Evolutionary conservation across 2,888 invertebrate species (phyloP).

Genomic region (Leptinotarsa haldemani): DNA sequence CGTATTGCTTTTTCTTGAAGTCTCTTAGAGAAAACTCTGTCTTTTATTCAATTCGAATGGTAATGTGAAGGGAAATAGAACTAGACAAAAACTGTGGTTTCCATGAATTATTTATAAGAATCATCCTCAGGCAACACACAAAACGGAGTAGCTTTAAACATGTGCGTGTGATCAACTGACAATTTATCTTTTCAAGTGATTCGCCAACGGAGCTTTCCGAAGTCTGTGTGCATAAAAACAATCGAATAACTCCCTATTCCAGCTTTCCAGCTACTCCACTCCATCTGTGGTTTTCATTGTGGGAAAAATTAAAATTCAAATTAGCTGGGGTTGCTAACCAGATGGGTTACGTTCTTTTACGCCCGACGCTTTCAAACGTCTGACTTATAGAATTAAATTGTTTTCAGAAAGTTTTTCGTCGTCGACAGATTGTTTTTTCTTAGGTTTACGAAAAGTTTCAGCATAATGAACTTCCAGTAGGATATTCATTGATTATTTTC

Average conservation of each 20-base stretch:
- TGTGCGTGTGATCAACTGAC: not conserved
- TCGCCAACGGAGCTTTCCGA: not conserved
- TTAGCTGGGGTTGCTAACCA: constrained; percentile 16
- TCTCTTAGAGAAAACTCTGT: not conserved
- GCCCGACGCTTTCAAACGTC: not conserved
- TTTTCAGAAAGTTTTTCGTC: not conserved
- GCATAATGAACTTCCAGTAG: too few relatives aligned
- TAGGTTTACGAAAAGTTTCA: not conserved
- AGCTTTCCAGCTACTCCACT: constrained; percentile 1
- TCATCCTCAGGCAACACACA: constrained; percentile 16
- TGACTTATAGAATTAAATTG: constrained; percentile 6
- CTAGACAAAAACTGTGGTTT: constrained; percentile 22
- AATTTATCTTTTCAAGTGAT: not conserved
- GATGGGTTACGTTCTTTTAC: not conserved
- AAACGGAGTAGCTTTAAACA: not conserved
- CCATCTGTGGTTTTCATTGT: not conserved
- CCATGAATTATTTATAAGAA: constrained; percentile 22
- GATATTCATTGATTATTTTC: too few relatives aligned
- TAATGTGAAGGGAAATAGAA: constrained; percentile 15
- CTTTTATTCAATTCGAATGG: not conserved
- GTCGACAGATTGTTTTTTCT: not conserved
- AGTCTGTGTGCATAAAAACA: constrained; percentile 1
- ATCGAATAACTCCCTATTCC: not conserved
- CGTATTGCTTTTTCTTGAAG: not conserved
- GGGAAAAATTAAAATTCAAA: constrained; percentile 10